These are phyloP conservation scores for Nerophis ophidion DNA, from an alignment of 2,113 vertebrate genomes.

Conservation along the genomic window DNA sequence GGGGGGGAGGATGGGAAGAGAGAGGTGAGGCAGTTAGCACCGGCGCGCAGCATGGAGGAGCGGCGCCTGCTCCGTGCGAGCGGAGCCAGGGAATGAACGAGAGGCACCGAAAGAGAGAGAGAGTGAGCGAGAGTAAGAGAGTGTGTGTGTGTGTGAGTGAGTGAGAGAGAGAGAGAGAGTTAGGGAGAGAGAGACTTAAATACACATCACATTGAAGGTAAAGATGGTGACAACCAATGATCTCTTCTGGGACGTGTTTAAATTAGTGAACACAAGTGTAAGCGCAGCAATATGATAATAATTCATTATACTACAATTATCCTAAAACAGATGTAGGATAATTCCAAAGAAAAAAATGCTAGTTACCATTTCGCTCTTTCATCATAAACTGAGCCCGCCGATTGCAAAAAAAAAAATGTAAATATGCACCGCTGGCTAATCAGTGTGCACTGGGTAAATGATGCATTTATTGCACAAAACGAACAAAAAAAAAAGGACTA, in stretches of 20 bases:
- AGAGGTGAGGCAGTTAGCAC: slow-evolving; percentile 73
- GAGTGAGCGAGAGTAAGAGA: slow-evolving; percentile 27
- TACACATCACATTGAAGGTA: slow-evolving; percentile 32
- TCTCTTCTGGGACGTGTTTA: neutral
- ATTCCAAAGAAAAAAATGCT: slow-evolving; percentile 19
- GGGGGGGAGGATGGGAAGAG: slow-evolving; percentile 64
- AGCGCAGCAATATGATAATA: neutral
- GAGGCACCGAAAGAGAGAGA: slow-evolving; percentile 40
- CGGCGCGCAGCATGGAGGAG: slow-evolving; percentile 68
- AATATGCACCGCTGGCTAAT: slow-evolving; percentile 45
- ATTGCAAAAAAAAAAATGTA: slow-evolving; percentile 52
- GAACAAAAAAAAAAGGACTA: slow-evolving; percentile 39
- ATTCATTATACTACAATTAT: slow-evolving; percentile 8
- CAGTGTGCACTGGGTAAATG: slow-evolving; percentile 38
- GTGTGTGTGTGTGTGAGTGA: slow-evolving; percentile 8
- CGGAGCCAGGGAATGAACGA: slow-evolving; percentile 61
- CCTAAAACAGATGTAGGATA: slow-evolving; percentile 28
- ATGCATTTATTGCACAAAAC: slow-evolving; percentile 30
- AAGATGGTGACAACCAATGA: neutral
- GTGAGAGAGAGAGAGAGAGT: slow-evolving; percentile 37
- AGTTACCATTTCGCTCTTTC: slow-evolving; percentile 78
- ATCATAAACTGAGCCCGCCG: slow-evolving; percentile 71
- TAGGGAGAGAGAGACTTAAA: slow-evolving; percentile 37
- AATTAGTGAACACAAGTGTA: neutral
- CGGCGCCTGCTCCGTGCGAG: slow-evolving; percentile 63